Percentiles rank a stretch among this genome's conserved stretches.
Evolutionary conservation across 2,113 vertebrate genomes (phyloP).

Genomic region (Miniopterus natalensis): DNA sequence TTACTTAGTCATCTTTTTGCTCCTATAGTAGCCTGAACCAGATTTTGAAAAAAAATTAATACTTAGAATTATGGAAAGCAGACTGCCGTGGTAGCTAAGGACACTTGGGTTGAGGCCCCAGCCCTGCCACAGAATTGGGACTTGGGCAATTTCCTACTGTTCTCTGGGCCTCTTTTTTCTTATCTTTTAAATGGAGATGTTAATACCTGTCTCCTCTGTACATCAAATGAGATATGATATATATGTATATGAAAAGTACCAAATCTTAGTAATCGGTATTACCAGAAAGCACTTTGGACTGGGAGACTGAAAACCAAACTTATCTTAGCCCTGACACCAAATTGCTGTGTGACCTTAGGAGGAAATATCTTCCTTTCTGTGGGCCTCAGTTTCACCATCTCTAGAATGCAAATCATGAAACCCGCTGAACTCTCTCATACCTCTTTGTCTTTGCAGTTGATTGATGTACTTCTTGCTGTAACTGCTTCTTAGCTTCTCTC

Average conservation of each 20-base stretch:
- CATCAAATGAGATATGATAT: not conserved
- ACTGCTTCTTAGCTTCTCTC: not conserved
- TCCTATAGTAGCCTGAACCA: not conserved
- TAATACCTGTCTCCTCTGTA: slow-evolving; percentile 39
- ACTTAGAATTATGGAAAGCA: slow-evolving; percentile 3
- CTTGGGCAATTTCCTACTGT: slow-evolving; percentile 49
- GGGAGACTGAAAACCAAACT: not conserved
- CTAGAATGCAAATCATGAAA: not conserved
- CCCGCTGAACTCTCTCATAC: not conserved
- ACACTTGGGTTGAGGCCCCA: not conserved
- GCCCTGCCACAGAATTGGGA: not conserved
- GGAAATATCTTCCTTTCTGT: not conserved
- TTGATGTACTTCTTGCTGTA: not conserved
- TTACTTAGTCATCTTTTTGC: not conserved
- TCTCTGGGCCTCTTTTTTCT: not conserved
- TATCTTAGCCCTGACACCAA: not conserved
- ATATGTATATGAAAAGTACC: not conserved
- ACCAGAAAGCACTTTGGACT: not conserved
- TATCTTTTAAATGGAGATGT: slow-evolving; percentile 32
- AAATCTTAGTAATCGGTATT: slow-evolving; percentile 24
- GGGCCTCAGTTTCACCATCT: slow-evolving; percentile 10
- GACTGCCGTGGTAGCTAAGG: not conserved
- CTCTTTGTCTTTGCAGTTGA: not conserved
- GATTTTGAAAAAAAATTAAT: not conserved
- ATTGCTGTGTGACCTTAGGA: not conserved